phyloP scores from a whole-genome alignment of 2,113 vertebrate species.

The Hyla sarda region DNA sequence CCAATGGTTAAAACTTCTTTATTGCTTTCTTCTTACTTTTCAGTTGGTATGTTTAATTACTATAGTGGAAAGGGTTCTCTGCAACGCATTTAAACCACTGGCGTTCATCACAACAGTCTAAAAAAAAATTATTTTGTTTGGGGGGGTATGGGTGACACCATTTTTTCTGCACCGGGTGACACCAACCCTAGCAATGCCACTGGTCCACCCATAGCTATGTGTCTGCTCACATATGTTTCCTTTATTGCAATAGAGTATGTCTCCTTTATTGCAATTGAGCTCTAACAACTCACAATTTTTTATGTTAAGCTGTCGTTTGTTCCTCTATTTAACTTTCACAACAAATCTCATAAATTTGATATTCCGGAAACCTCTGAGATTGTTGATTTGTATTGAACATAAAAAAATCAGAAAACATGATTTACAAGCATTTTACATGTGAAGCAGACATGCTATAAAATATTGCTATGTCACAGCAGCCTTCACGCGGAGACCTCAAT shows the following conservation, averaged over 20 bases:
- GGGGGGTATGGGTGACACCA: too few species aligned
- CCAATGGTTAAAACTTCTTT: too few species aligned
- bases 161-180: too few species aligned
- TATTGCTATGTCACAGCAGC: conserved; percentile 44
- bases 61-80: too few species aligned
- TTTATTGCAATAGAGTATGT: not conserved
- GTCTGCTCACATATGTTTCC: too few species aligned
- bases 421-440: conserved; percentile 41
- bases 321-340: conserved; percentile 23
- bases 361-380: conserved; percentile 27
- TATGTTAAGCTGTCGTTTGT: conserved; percentile 1
- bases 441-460: conserved; percentile 47
- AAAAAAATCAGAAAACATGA: conserved; percentile 25
- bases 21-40: too few species aligned
- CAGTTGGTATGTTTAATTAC: too few species aligned
- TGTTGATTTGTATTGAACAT: conserved; percentile 35
- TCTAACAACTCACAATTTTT: conserved; percentile 18
- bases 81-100: too few species aligned
- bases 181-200: too few species aligned
- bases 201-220: not conserved
- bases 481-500: conserved; percentile 28
- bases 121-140: too few species aligned
- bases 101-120: too few species aligned
- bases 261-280: not conserved
- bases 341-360: conserved; percentile 28